A percentile compares a stretch with the other conserved stretches of the same genome.
Conservation (phyloP, 2,113 vertebrate species). For the Butorides virescens region DNA sequence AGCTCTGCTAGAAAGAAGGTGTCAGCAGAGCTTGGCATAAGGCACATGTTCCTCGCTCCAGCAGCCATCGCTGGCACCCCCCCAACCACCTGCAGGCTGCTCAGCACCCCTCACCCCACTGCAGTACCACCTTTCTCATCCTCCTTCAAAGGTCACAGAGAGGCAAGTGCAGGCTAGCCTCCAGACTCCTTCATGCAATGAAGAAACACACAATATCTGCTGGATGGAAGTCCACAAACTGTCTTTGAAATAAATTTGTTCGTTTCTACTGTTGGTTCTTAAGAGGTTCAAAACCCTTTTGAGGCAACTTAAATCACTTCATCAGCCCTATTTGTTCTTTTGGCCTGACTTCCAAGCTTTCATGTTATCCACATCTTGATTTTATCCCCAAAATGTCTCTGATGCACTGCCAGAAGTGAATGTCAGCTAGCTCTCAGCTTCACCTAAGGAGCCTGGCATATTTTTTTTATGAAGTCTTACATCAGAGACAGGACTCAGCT, state of each 20-base stretch:
- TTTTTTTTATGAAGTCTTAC: not conserved
- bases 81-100: not conserved
- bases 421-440: not conserved
- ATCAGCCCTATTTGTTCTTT: not conserved
- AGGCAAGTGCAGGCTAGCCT: not conserved
- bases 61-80: not conserved
- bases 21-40: not conserved
- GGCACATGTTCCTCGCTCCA: not conserved
- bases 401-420: not conserved
- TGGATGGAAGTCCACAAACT: not conserved
- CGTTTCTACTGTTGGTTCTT: not conserved
- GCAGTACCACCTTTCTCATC: not conserved
- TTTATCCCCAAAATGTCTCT: not conserved
- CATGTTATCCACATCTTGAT: not conserved
- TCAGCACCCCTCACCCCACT: not conserved
- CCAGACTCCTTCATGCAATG: rapidly evolving
- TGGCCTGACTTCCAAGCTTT: not conserved
- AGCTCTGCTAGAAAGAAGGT: not conserved
- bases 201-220: not conserved
- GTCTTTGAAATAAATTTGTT: not conserved
- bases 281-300: not conserved
- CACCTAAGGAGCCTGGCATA: not conserved
- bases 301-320: not conserved
- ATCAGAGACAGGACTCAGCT: not conserved
- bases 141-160: not conserved